These are phyloP conservation scores for Bungarus multicinctus DNA, from an alignment of 2,113 vertebrate genomes.

Conservation along the genomic window DNA sequence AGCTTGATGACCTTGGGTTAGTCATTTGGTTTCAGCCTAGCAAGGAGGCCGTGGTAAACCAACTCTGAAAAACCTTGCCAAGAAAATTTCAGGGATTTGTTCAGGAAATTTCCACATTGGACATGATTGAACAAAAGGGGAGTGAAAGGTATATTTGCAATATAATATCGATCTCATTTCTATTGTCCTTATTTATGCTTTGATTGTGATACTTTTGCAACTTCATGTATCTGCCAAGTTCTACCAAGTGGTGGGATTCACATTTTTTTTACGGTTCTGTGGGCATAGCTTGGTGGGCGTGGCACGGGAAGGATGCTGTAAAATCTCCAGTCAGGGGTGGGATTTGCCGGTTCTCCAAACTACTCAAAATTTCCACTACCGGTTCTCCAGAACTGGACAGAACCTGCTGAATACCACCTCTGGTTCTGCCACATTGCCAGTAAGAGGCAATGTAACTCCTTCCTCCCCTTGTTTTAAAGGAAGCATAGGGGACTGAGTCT, in stretches of 20 bases:
- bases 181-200: neutral
- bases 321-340: too few species aligned
- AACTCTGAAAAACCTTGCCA: neutral
- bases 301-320: too few species aligned
- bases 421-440: neutral
- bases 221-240: neutral
- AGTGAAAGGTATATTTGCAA: rapidly evolving
- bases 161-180: neutral
- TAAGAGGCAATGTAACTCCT: neutral
- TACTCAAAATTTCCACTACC: too few species aligned
- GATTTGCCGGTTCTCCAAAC: too few species aligned
- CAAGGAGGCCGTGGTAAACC: neutral
- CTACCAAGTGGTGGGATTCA: neutral
- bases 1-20: neutral
- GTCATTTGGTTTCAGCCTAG: neutral
- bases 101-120: neutral
- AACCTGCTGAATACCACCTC: neutral
- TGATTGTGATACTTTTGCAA: neutral
- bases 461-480: neutral
- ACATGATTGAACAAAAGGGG: neutral
- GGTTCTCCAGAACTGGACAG: too few species aligned
- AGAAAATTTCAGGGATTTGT: neutral
- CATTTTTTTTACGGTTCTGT: too few species aligned
- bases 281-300: too few species aligned
- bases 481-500: neutral